Evolutionary conservation across 2,888 invertebrate genomes (phyloP), one percentile per base, ranked within the genome.

Genomic region (Anarsia innoxiella): DNA sequence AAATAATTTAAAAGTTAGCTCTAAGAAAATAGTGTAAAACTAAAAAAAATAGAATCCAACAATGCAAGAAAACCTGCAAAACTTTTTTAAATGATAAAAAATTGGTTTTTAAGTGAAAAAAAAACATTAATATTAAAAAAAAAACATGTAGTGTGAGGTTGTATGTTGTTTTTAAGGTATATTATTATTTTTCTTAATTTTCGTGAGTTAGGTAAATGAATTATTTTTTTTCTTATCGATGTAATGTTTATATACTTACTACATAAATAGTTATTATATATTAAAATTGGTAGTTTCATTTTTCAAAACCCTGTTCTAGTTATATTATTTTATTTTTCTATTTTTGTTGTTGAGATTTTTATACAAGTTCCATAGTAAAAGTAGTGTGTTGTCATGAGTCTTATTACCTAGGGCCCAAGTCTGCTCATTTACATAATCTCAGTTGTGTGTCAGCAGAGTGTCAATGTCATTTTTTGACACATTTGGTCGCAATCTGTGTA

Each of bases 241-340:
- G 80, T 83, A 78, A 80, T 79, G 83, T 84, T 83, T 83, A 80
- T 83, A 83, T 79, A 83, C 74, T 78, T 83, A n/a, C n/a, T n/a
- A 82, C 75, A 80, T 83, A 82, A 78, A 84, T 84, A 84, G 83
- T 84, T 84, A 84, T 82, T 80, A 82, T 83, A 80, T 82, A 82
- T 79, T 80, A 60, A 52, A 76, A 72, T 67, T 50, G 49, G 51
- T 78, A 36, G 80, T 82, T 80, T 80, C 66, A 80, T 80, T 80
- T 56, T 6, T 12, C 11, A 12, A 28, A 10, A 26, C n/a, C 10
- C 26, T 19, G n/a, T n/a, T n/a, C n/a, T n/a, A n/a, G n/a, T n/a
- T n/a, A n/a, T n/a, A n/a, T n/a, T n/a, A n/a, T n/a, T n/a, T n/a
- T n/a, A n/a, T n/a, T n/a, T n/a, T n/a, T n/a, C n/a, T n/a, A n/a